Percentiles rank a stretch among this genome's conserved stretches.
Conservation (phyloP, 1,140 invertebrate species). For the Cepaea nemoralis region DNA sequence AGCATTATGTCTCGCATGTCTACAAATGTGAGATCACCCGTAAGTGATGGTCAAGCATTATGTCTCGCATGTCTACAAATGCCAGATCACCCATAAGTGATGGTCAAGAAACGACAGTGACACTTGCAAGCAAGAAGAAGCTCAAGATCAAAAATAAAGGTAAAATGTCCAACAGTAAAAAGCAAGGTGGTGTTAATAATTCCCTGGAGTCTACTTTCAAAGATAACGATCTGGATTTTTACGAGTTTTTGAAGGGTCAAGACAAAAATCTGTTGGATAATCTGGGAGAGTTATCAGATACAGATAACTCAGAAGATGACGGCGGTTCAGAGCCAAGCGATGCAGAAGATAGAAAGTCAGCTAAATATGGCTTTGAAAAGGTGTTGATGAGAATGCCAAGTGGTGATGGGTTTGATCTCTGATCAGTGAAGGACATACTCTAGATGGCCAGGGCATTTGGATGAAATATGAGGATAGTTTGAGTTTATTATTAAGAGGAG, state of each 20-base stretch:
- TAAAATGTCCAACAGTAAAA: slow-evolving; percentile 17
- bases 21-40: no score
- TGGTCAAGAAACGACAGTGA: neutral
- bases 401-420: no score
- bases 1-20: no score
- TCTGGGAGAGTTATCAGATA: slow-evolving; percentile 33
- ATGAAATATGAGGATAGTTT: no score
- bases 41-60: no score
- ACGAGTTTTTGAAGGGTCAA: slow-evolving; percentile 37
- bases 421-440: no score
- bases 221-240: slow-evolving; percentile 40
- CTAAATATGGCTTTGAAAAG: slow-evolving; percentile 14
- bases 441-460: no score
- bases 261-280: slow-evolving; percentile 31
- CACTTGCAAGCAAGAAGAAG: neutral
- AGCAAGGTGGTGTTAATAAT: neutral
- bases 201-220: slow-evolving; percentile 22
- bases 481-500: no score
- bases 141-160: neutral
- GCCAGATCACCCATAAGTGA: neutral
- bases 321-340: neutral
- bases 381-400: slow-evolving; percentile 35
- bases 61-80: no score
- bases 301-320: neutral
- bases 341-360: neutral